A percentile compares a stretch with the other conserved stretches of the same genome.
Evolutionary conservation across 2,797 vertebrate genomes (phyloP).

Genomic region (Orestias chungarensis): DNA sequence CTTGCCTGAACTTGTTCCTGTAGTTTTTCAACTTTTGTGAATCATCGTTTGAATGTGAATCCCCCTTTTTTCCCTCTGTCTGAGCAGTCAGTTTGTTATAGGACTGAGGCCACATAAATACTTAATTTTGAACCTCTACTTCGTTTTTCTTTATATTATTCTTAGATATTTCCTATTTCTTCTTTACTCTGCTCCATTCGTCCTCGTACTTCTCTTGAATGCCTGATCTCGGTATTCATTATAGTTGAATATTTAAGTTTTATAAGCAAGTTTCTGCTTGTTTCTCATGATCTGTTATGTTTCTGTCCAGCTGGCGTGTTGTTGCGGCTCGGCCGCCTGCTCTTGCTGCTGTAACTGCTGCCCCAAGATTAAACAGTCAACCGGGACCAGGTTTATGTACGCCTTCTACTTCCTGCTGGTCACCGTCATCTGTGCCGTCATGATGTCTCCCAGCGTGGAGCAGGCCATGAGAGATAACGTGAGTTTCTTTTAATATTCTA

Average conservation of each 20-base stretch:
- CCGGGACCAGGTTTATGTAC: conserved; percentile 94
- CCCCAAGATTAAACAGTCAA: conserved; percentile 96
- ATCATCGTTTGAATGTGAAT: not conserved
- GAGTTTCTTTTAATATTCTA: conserved; percentile 31
- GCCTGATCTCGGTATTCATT: conserved; percentile 12
- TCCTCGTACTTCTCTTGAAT: not conserved
- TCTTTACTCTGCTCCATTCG: not conserved
- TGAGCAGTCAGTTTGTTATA: not conserved
- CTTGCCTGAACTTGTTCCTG: not conserved
- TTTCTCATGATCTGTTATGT: no score
- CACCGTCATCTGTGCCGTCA: conserved; percentile 88
- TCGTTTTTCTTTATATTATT: not conserved
- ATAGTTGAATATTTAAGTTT: no score
- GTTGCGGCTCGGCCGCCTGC: conserved; percentile 91
- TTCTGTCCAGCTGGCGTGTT: conserved; percentile 90
- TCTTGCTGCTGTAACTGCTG: conserved; percentile 93
- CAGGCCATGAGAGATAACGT: conserved; percentile 69
- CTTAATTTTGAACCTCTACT: not conserved
- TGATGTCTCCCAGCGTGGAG: conserved; percentile 94
- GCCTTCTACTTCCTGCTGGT: conserved; percentile 93
- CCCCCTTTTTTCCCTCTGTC: not conserved
- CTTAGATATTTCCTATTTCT: not conserved
- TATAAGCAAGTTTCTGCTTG: no score
- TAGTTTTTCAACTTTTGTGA: not conserved
- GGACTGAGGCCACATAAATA: not conserved